Evolutionary conservation across 2,797 vertebrate species (phyloP), one percentile per base, ranked within the genome.

Genomic region (Stomatorhinus walkeri): DNA sequence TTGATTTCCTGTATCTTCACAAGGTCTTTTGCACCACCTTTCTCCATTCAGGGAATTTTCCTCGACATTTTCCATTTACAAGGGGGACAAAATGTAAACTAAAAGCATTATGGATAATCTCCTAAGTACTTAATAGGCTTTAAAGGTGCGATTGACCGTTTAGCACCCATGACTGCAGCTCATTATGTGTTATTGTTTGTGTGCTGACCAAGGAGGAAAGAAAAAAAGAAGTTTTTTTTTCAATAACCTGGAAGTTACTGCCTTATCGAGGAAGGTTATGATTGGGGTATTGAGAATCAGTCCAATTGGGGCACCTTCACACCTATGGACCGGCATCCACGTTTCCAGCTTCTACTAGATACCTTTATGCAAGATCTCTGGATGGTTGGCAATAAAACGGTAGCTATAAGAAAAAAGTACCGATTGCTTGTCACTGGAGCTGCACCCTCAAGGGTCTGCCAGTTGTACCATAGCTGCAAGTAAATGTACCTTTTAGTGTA

Each of bases 61-160:
- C 52, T 43, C 36, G 24, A 89, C 59, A 81, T 81, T 79, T 28
- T 89, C 43, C 56, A 87, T 87, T 87, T 89, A 87, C 87, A 72
- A 87, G 52, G 79, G 52, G n/a, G 61, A 48, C 52, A 85, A 64
- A 89, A 56, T 87, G 79, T 22, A 52, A 64, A 89, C 54, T 76
- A 87, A 64, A 32, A 72, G 22, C 36, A 72, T 86, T 86, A 89
- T 72, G 28, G 59, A 51, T 89, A 79, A 89, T 61, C 28, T 87
- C 83, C 43, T 14, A 36, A 72, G 28, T 68, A 32, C 48, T 87
- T 86, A 87, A 46, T 51, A 52, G 88, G 68, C 19, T 84, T 49
- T 59, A 61, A 88, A 88, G 76, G 76, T 52, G 40, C 43, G 46
- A 88, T 48, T 88, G n/a, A 52, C 79, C 40, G 19, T 49, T 79